phyloP scores from a whole-genome alignment of 2,888 invertebrate species.

The Volucella inanis region DNA sequence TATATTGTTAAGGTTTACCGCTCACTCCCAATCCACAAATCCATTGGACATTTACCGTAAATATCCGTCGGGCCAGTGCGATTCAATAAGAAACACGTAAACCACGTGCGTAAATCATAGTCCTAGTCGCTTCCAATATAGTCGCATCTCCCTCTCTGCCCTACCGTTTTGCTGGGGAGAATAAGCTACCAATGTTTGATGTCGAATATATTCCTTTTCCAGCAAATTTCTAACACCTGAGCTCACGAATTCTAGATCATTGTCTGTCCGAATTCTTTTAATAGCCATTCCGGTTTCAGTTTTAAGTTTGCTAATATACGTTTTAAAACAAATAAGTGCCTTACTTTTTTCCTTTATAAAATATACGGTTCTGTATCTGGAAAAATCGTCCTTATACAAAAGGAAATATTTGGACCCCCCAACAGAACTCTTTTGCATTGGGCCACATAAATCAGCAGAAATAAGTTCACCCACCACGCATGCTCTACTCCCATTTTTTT shows the following conservation, averaged over 20 bases:
- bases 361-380: constrained; percentile 65
- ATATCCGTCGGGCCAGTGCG: neutral
- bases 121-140: constrained; percentile 78
- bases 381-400: constrained; percentile 72
- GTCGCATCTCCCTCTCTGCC: constrained; percentile 76
- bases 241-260: fast-evolving
- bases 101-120: constrained; percentile 73
- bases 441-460: constrained; percentile 75
- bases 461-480: constrained; percentile 62
- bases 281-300: constrained; percentile 72
- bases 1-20: constrained; percentile 76
- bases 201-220: too few relatives aligned
- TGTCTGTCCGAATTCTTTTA: neutral
- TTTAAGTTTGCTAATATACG: constrained; percentile 65
- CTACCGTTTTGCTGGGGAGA: too few relatives aligned
- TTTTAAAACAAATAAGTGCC: constrained; percentile 12
- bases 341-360: constrained; percentile 72
- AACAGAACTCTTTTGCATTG: constrained; percentile 69
- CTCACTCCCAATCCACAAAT: constrained; percentile 82
- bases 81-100: constrained; percentile 16
- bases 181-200: too few relatives aligned
- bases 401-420: constrained; percentile 73
- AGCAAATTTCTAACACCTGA: too few relatives aligned
- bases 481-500: constrained; percentile 46
- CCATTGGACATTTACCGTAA: constrained; percentile 63